Evolutionary conservation across 1,140 invertebrate genomes (phyloP).

Genomic region (Calycopis cecrops): DNA sequence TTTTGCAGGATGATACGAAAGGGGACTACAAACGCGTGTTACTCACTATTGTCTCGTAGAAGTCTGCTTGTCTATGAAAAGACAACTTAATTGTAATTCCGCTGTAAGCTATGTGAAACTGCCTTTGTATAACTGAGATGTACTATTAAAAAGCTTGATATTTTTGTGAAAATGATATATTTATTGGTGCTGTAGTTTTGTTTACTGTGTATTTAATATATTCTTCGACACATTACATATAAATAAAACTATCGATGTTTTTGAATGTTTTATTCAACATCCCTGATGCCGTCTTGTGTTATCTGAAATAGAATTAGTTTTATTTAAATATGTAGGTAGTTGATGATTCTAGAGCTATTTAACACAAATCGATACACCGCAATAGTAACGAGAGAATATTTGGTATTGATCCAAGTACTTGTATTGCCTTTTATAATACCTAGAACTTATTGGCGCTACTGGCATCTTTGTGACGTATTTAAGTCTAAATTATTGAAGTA

Average conservation of each 20-base stretch:
- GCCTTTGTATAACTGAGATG: constrained; percentile 65
- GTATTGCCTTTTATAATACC: too few species aligned
- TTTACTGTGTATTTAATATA: constrained; percentile 65
- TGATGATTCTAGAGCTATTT: neutral
- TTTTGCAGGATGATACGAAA: constrained; percentile 73
- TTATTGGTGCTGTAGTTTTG: constrained; percentile 74
- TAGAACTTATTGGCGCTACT: too few species aligned
- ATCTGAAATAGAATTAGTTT: constrained; percentile 59
- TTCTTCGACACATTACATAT: constrained; percentile 49
- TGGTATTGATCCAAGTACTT: too few species aligned
- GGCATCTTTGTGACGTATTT: too few species aligned
- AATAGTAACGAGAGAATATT: too few species aligned
- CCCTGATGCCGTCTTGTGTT: constrained; percentile 68
- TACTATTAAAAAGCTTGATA: constrained; percentile 60
- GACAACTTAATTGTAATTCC: constrained; percentile 25
- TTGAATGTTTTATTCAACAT: constrained; percentile 48
- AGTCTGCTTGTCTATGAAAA: constrained; percentile 51
- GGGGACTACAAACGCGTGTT: constrained; percentile 70
- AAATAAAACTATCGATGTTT: constrained; percentile 69
- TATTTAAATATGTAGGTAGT: too few species aligned
- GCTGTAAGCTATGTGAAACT: constrained; percentile 50
- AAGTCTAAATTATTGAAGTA: too few species aligned
- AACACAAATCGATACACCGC: too few species aligned
- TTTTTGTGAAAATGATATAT: constrained; percentile 73
- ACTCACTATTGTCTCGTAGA: constrained; percentile 64